Conservation (phyloP, 1,140 invertebrate species). For the Formica selysi region DNA sequence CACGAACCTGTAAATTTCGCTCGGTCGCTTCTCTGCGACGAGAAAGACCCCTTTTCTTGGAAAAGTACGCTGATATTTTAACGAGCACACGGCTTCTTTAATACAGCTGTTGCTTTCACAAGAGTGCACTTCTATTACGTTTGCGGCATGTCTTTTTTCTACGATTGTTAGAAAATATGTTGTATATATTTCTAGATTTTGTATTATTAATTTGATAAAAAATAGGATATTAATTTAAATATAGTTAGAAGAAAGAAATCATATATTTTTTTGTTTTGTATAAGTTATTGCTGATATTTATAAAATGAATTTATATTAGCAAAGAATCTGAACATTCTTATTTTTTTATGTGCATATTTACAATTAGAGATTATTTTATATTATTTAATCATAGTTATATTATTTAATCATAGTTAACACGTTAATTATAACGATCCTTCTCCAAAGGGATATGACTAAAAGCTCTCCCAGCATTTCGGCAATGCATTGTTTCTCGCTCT, state of each 20-base stretch:
- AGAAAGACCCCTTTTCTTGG: constrained; percentile 22
- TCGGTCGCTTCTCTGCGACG: background rate
- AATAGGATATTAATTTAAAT: background rate
- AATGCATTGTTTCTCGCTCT: constrained; percentile 48
- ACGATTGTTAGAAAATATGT: background rate
- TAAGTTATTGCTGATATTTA: background rate
- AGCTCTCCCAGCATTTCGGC: constrained; percentile 8
- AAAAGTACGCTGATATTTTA: constrained; percentile 46
- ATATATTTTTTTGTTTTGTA: background rate
- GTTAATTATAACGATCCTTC: constrained; percentile 27
- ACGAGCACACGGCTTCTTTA: constrained; percentile 27
- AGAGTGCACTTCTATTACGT: background rate
- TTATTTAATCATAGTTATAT: background rate
- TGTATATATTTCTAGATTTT: background rate
- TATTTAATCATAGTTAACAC: background rate
- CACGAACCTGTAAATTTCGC: constrained; percentile 48
- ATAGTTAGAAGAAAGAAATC: background rate
- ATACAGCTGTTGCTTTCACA: constrained; percentile 36
- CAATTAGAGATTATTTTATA: background rate
- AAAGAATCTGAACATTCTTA: constrained; percentile 4
- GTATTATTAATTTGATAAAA: background rate
- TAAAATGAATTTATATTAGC: background rate
- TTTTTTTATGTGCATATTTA: background rate
- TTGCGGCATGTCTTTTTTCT: background rate
- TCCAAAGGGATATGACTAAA: background rate